Percentiles rank a stretch among this genome's conserved stretches.
These are phyloP conservation scores for Popillia japonica DNA, from an alignment of 1,140 invertebrate species.

Conservation along the genomic window DNA sequence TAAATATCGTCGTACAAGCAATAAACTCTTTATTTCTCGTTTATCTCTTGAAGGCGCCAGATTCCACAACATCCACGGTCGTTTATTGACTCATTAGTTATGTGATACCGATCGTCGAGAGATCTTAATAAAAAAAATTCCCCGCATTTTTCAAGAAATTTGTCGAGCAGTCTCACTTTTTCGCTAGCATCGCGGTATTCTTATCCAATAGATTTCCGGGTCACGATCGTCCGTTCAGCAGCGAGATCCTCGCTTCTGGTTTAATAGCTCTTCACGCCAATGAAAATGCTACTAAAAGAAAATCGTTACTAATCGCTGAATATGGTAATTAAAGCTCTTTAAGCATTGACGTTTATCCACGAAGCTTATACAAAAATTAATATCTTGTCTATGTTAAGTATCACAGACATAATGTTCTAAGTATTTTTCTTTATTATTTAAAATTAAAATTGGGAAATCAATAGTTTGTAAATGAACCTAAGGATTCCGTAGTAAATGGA, in stretches of 20 bases:
- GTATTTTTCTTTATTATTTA: no score
- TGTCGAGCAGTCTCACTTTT: neutral
- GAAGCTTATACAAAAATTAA: no score
- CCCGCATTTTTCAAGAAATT: neutral
- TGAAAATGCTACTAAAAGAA: neutral
- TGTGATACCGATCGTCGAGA: neutral
- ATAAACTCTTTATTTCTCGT: neutral
- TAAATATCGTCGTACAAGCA: neutral
- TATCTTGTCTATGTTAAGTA: no score
- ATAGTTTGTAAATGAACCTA: no score
- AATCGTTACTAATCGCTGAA: neutral
- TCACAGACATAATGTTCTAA: no score
- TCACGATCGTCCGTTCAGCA: conserved; percentile 2
- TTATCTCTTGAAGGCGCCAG: neutral
- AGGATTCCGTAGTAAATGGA: no score
- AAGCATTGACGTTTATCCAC: no score
- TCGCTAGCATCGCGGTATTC: neutral
- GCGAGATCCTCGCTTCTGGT: neutral
- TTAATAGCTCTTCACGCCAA: neutral
- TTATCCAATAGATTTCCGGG: neutral
- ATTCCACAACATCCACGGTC: neutral
- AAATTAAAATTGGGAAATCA: no score
- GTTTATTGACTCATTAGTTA: neutral
- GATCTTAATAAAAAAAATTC: conserved; percentile 6
- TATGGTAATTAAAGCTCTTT: neutral